Conservation (phyloP, 2,888 invertebrate genomes). For the Germaria angustata region DNA sequence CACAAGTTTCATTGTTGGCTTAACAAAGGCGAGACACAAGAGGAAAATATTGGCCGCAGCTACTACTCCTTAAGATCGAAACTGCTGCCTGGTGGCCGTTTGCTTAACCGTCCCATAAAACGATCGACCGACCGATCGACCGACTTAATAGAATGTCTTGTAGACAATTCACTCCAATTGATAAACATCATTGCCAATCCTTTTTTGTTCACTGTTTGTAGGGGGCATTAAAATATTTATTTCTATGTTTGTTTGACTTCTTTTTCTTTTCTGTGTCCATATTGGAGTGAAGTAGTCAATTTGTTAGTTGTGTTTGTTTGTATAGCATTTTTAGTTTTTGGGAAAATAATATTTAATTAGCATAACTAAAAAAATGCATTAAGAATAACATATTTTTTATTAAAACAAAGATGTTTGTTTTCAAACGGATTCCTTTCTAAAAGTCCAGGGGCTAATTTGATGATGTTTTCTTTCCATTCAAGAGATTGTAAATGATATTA, state of each 20-base stretch:
- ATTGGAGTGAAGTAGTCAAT: constrained; percentile 31
- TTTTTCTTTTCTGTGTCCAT: constrained; percentile 12
- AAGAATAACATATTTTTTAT: constrained; percentile 56
- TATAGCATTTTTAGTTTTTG: constrained; percentile 15
- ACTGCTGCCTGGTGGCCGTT: constrained; percentile 52
- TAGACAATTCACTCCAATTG: constrained; percentile 66
- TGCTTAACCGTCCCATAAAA: constrained; percentile 14
- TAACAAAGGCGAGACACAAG: constrained; percentile 8
- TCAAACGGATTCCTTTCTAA: constrained; percentile 74
- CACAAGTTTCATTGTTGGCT: constrained; percentile 54
- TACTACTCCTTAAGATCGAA: constrained; percentile 44
- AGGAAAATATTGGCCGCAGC: constrained; percentile 19
- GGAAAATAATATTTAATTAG: constrained; percentile 61
- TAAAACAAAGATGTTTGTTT: constrained; percentile 29
- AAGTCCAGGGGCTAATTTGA: constrained; percentile 71
- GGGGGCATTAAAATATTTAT: constrained; percentile 51
- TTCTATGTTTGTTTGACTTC: constrained; percentile 18
- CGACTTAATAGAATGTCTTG: constrained; percentile 42
- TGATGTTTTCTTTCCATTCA: constrained; percentile 61
- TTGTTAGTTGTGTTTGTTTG: constrained; percentile 16
- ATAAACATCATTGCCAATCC: constrained; percentile 66
- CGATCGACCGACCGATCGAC: not conserved
- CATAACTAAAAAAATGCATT: constrained; percentile 63
- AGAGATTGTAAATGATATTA: constrained; percentile 29
- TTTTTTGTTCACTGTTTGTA: constrained; percentile 64